phyloP scores from a whole-genome alignment of 2,888 invertebrate genomes.

The Amphiduros pacificus region DNA sequence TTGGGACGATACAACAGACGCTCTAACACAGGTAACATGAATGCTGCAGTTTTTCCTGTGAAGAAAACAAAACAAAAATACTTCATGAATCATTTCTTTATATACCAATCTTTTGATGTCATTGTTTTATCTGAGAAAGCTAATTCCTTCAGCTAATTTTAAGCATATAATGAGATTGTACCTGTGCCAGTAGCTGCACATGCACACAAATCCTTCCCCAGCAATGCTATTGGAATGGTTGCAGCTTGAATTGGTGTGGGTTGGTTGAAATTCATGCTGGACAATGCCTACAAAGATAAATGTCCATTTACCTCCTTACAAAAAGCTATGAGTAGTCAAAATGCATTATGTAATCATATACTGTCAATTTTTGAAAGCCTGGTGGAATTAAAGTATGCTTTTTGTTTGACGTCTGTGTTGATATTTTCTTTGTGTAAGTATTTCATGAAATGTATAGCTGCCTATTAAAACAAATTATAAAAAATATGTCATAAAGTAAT shows the following conservation, averaged over 20 bases:
- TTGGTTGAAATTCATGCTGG: constrained; percentile 83
- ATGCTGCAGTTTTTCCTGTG: constrained; percentile 95
- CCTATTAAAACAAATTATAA: background rate
- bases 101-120: background rate
- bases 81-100: background rate
- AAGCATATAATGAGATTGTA: constrained; percentile 27
- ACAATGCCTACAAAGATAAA: constrained; percentile 69
- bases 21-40: constrained; percentile 96
- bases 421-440: too few relatives aligned
- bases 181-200: constrained; percentile 93
- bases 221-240: constrained; percentile 89
- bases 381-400: too few relatives aligned
- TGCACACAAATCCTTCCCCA: constrained; percentile 94
- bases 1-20: constrained; percentile 84
- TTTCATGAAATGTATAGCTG: background rate
- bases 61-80: too few relatives aligned
- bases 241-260: constrained; percentile 97
- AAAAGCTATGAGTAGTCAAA: too few relatives aligned
- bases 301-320: too few relatives aligned
- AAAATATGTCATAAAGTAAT: background rate
- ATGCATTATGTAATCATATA: too few relatives aligned
- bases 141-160: background rate
- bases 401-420: too few relatives aligned
- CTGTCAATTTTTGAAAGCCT: too few relatives aligned
- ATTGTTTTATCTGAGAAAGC: background rate